A percentile compares a stretch with the other conserved stretches of the same genome.
Conservation (phyloP, 2,888 invertebrate genomes). For the Xiphydria camelus region DNA sequence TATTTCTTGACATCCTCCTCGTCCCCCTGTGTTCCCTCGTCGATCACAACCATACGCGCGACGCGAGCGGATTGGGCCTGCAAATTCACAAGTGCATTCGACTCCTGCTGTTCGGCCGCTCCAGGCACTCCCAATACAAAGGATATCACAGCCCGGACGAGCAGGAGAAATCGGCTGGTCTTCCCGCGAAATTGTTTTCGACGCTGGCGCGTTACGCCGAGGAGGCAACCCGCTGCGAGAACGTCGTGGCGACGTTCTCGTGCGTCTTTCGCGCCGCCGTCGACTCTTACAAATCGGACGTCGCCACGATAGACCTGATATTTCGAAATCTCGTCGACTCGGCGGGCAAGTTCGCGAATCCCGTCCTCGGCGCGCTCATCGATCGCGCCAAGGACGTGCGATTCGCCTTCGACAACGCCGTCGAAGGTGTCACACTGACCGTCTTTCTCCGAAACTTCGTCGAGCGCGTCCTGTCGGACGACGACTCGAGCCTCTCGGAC, state of each 20-base stretch:
- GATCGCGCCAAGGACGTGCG: constrained; percentile 32
- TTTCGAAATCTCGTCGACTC: constrained; percentile 38
- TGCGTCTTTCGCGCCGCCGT: constrained; percentile 34
- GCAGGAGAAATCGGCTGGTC: constrained; percentile 15
- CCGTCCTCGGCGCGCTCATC: constrained; percentile 28
- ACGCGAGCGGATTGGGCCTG: constrained; percentile 29
- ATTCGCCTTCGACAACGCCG: constrained; percentile 41
- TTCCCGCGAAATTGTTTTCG: constrained; percentile 23
- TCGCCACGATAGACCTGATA: constrained; percentile 31
- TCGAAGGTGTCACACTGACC: constrained; percentile 32
- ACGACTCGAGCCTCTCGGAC: constrained; percentile 25
- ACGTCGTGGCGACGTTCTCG: constrained; percentile 24
- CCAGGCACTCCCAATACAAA: constrained; percentile 18
- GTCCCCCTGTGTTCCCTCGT: constrained; percentile 36
- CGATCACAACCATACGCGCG: constrained; percentile 18
- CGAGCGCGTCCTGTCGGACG: constrained; percentile 27
- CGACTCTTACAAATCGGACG: constrained; percentile 31
- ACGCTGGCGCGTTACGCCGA: constrained; percentile 24
- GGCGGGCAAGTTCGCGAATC: constrained; percentile 24
- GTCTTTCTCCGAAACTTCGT: constrained; percentile 36
- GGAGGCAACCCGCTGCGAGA: constrained; percentile 12
- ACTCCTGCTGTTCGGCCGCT: constrained; percentile 37
- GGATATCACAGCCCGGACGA: constrained; percentile 13
- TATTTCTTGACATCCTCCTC: constrained; percentile 38
- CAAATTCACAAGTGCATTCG: constrained; percentile 40